Conservation (phyloP, 2,888 invertebrate species). For the Leucozona laternaria region DNA sequence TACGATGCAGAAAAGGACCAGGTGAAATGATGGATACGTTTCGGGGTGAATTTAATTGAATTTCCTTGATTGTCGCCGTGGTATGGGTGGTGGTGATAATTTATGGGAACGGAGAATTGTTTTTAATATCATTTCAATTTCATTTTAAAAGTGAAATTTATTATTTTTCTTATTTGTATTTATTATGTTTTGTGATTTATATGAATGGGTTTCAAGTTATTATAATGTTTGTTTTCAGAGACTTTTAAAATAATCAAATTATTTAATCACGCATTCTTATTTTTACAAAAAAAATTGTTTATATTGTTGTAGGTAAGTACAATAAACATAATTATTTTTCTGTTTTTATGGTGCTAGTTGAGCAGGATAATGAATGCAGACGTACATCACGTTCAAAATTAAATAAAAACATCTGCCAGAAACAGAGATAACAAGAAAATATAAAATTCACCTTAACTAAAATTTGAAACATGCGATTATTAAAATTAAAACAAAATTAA, state of each 20-base stretch:
- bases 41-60: slow-evolving; percentile 30
- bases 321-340: neutral
- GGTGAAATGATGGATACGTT: slow-evolving; percentile 43
- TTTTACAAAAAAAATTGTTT: neutral
- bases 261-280: neutral
- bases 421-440: too few relatives aligned
- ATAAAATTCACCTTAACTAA: too few relatives aligned
- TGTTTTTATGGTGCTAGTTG: neutral
- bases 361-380: too few relatives aligned
- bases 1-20: slow-evolving; percentile 1
- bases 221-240: neutral
- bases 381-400: too few relatives aligned
- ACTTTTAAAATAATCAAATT: neutral
- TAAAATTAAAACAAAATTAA: too few relatives aligned
- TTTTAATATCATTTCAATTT: neutral
- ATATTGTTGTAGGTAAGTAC: neutral
- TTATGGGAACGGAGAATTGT: neutral
- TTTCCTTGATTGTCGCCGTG: slow-evolving; percentile 9
- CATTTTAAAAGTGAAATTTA: neutral
- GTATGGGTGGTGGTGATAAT: neutral
- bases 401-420: too few relatives aligned
- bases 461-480: too few relatives aligned
- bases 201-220: neutral
- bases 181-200: neutral
- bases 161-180: neutral